Conservation (phyloP, 2,797 vertebrate genomes). For the Acanthornis magna region DNA sequence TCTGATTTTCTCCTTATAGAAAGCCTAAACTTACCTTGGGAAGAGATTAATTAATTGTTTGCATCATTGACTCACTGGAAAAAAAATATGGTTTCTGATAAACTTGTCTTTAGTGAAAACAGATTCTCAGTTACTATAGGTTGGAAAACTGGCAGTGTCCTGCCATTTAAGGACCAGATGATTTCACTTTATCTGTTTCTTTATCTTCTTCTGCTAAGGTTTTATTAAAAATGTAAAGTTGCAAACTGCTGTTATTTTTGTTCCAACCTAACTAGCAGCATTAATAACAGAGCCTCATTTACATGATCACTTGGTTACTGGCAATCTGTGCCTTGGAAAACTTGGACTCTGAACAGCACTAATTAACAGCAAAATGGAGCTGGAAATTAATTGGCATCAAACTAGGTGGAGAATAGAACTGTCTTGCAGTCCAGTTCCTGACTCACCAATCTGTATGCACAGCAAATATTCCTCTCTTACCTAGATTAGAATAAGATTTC, state of each 20-base stretch:
- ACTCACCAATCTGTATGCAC: conserved; percentile 7
- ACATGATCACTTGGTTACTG: conserved; percentile 8
- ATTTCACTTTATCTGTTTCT: not conserved
- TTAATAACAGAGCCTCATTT: conserved; percentile 31
- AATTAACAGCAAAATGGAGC: conserved; percentile 53
- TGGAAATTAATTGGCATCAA: conserved; percentile 46
- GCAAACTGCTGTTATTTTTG: conserved; percentile 23
- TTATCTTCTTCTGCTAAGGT: not conserved
- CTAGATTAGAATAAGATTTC: not conserved
- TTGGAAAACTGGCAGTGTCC: not conserved
- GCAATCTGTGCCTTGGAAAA: conserved; percentile 43
- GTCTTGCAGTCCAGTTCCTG: not conserved
- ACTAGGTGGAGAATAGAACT: not conserved
- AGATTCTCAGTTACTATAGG: not conserved
- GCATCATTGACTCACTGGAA: not conserved
- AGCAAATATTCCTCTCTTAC: not conserved
- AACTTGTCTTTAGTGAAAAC: not conserved
- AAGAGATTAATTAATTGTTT: not conserved
- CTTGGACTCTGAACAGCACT: conserved; percentile 15
- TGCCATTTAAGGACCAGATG: not conserved
- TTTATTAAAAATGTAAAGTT: not conserved
- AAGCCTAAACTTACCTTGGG: not conserved
- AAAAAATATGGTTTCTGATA: not conserved
- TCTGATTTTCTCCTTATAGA: not conserved
- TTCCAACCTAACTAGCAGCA: not conserved